Evolutionary conservation across 2,113 vertebrate genomes (phyloP), one percentile per base, ranked within the genome.

Genomic region (Paedocypris sp.): DNA sequence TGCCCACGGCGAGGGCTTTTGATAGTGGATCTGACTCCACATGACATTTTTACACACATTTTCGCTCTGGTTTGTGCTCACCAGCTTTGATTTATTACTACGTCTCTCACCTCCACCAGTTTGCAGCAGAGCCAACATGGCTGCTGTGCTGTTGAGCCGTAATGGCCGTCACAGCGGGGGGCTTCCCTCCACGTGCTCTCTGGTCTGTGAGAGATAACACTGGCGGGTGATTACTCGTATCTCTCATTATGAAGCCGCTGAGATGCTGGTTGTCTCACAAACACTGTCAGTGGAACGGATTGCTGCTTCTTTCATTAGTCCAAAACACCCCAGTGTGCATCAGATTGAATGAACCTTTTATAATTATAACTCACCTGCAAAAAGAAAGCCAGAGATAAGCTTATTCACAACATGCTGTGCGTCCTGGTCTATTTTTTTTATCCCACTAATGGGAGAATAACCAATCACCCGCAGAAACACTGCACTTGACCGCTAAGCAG

Each of bases 301-400:
- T 42, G 72, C 75, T 75, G 78, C 77, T 81, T 76, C 73, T 77
- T 81, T 81, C 76, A 83, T 85, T 74, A 78, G 72, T 80, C 70
- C 77, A 33, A 63, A 67, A 80, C 74, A 75, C 72, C 75, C 73
- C 70, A 74, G 43, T 12, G 60, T 19, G 43, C 29, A 25, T 7
- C 3, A 48, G 48, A 69, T 69, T 65, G 65, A 49, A 26, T n/a
- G 32, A 51, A 58, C 13, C 19, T 57, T 48, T 56, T n/a, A n/a
- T n/a, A n/a, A 33, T 62, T 62, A 43, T 56, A 26, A 22, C 26
- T 23, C 29, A 18, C 26, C 22, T 60, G 35, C 42, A 56, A 35
- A 47, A 42, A 54, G 51, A 61, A 53, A 9, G 20, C n/a, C 5
- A 11, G 22, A 48, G 9, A 22, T 2, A 1, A 28, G 39, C 13